These are phyloP conservation scores for Musca domestica DNA, from an alignment of 1,140 invertebrate species.

Conservation along the genomic window DNA sequence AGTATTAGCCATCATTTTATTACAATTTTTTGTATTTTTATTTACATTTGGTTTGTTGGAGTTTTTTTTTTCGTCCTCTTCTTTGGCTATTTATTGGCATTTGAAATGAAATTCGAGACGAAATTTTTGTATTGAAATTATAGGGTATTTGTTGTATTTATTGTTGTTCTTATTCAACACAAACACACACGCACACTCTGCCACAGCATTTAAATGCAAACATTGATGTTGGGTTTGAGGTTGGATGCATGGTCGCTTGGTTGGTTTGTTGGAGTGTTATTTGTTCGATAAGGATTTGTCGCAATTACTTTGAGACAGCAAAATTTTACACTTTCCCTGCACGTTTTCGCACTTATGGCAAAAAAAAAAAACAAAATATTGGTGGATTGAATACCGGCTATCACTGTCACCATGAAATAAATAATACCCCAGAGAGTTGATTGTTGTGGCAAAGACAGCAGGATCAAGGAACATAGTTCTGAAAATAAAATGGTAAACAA, in stretches of 20 bases:
- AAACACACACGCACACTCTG: too few relatives aligned
- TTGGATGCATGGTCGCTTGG: too few relatives aligned
- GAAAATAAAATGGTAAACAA: too few relatives aligned
- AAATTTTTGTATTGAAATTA: neutral
- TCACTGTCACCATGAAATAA: neutral
- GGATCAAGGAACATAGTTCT: too few relatives aligned
- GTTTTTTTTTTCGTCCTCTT: neutral
- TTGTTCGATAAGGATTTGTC: neutral
- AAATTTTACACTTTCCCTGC: slow-evolving; percentile 11
- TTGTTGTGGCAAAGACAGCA: neutral
- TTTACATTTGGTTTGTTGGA: neutral
- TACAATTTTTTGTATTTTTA: slow-evolving; percentile 4
- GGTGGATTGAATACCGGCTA: neutral
- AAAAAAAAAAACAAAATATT: neutral
- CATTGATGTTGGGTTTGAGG: neutral
- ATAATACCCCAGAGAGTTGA: slow-evolving; percentile 7
- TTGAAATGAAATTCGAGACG: neutral
- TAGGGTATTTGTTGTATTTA: slow-evolving; percentile 16
- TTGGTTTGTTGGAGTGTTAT: too few relatives aligned
- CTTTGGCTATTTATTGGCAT: neutral
- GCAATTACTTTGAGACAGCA: too few relatives aligned
- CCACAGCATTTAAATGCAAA: neutral
- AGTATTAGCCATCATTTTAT: neutral
- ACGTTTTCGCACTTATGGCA: slow-evolving; percentile 23
- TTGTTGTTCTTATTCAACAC: neutral